Base-by-base conservation (phyloP, 2,797 vertebrate genomes). In the Ctenochaetus hawaiiensis region DNA sequence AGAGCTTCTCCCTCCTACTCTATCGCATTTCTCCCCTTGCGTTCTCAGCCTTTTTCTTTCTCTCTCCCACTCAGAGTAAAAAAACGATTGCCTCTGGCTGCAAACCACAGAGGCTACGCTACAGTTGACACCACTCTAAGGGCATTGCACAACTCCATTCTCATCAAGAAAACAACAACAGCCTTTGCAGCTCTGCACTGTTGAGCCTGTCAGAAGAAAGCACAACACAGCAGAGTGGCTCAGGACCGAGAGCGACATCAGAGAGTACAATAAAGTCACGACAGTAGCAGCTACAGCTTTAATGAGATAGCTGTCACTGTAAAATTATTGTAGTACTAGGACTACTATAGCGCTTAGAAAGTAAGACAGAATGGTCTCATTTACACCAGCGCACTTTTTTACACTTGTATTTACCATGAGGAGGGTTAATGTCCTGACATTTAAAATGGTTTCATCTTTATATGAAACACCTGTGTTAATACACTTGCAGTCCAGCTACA, bases 71-170 rank as follows among this genome's bases (percentile, higher is more conserved):
- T 85, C 86, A 75, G 45, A 71, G 75, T 67, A 70, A 77, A 86
- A 51, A 81, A 75, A 83, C 76, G 48, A 75, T 52, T 54, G 89
- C 89, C 87, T 85, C 79, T 86, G 84, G 90, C 87, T 80, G 51
- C 67, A 60, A 89, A 90, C 58, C 70, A 75, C 73, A 79, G 71
- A 85, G 75, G 78, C 89, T 87, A 80, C 69, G 61, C 85, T 86
- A 66, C 78, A 84, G 89, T 51, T 88, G 85, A 91, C 89, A 86
- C 80, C 81, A 85, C 3, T 60, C 82, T 80, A 56, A 80, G 76
- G 73, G 74, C 76, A 87, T 87, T 90, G 89, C 83, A 88, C 85
- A 92, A 92, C 83, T 75, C 72, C 54, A 67, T 75, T 82, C 87
- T 82, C 82, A 82, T 88, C 83, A 81, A 84, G 78, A 79, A 85